These are phyloP conservation scores for Drosophila diplacantha DNA, from an alignment of 2,888 invertebrate genomes.

Conservation along the genomic window DNA sequence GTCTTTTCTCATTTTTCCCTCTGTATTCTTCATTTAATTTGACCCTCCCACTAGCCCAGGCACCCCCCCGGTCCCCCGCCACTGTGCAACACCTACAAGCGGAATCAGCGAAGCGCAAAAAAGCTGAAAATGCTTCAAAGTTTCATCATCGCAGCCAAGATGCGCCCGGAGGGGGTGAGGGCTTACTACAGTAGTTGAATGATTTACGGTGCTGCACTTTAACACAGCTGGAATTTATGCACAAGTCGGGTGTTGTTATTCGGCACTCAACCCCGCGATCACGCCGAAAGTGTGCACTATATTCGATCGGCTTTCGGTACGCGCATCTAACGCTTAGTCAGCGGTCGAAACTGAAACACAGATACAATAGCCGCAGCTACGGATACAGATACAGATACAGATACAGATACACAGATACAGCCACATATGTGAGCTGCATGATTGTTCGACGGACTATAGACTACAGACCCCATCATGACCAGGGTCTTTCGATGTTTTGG, in stretches of 20 bases:
- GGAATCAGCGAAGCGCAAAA: conserved; percentile 72
- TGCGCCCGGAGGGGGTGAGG: neutral
- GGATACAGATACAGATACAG: conserved; percentile 48
- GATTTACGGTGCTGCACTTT: conserved; percentile 59
- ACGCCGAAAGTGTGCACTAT: conserved; percentile 8
- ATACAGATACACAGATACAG: conserved; percentile 41
- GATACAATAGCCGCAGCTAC: conserved; percentile 56
- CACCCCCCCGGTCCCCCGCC: too few species aligned
- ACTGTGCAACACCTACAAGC: conserved; percentile 62
- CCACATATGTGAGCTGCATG: conserved; percentile 17
- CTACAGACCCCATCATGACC: conserved; percentile 48
- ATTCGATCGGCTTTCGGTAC: conserved; percentile 45
- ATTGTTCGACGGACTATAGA: conserved; percentile 31
- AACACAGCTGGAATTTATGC: conserved; percentile 50
- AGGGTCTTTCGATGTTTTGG: conserved; percentile 75
- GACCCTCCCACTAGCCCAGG: conserved; percentile 32
- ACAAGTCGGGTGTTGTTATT: conserved; percentile 12
- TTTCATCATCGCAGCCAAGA: conserved; percentile 60
- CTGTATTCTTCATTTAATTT: conserved; percentile 64
- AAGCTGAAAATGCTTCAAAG: conserved; percentile 66
- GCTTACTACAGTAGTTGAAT: conserved; percentile 34
- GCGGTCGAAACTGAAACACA: conserved; percentile 44
- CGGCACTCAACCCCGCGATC: neutral
- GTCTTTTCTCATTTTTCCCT: conserved; percentile 49
- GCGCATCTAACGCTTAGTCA: conserved; percentile 60